A percentile compares a stretch with the other conserved stretches of the same genome.
Conservation (phyloP, 2,888 invertebrate species). For the Mystacides longicornis region DNA sequence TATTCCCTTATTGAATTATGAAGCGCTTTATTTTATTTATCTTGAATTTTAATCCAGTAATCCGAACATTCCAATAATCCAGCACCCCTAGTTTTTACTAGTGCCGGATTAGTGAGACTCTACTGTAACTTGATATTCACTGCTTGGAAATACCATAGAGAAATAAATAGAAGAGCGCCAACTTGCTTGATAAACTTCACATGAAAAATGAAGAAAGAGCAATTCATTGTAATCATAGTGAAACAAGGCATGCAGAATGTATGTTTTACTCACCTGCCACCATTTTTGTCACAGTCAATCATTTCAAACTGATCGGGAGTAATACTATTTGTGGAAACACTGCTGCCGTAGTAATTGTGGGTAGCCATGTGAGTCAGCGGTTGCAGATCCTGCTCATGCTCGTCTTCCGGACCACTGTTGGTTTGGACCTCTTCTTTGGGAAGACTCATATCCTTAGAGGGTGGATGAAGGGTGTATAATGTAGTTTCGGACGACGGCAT, state of each 20-base stretch:
- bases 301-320: conserved; percentile 59
- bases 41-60: background rate
- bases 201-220: no score
- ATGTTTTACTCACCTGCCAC: conserved; percentile 38
- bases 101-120: background rate
- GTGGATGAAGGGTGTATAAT: conserved; percentile 19
- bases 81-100: background rate
- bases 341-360: conserved; percentile 47
- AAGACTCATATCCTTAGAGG: conserved; percentile 9
- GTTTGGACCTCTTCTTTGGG: conserved; percentile 12
- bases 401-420: conserved; percentile 5
- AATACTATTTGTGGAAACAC: conserved; percentile 45
- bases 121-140: background rate
- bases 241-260: no score
- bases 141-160: background rate
- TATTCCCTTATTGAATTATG: no score
- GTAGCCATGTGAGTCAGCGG: conserved; percentile 42
- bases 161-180: no score
- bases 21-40: background rate
- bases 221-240: no score
- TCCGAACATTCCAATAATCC: background rate
- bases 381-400: conserved; percentile 26
- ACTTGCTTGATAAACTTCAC: no score
- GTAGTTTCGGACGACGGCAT: conserved; percentile 26
- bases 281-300: conserved; percentile 49